Percentiles rank a stretch among this genome's conserved stretches.
Conservation (phyloP, 2,113 vertebrate species). For the Leucoraja erinaceus region DNA sequence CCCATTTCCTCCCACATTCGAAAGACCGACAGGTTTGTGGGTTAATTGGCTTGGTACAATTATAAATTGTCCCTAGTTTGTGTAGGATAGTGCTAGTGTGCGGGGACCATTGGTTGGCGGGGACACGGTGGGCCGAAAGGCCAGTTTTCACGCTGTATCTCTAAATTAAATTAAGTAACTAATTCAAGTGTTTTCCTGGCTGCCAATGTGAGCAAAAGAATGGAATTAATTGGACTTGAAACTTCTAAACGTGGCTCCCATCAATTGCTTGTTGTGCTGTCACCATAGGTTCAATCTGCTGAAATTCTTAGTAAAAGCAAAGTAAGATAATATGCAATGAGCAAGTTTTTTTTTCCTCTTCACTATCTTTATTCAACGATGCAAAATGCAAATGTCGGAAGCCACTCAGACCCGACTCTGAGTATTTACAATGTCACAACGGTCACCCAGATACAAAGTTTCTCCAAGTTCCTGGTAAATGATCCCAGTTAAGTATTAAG, state of each 20-base stretch:
- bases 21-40: too few relatives aligned
- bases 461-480: not conserved
- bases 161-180: not conserved
- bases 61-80: too few relatives aligned
- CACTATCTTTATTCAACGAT: not conserved
- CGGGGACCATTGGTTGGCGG: too few relatives aligned
- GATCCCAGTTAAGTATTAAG: not conserved
- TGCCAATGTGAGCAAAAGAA: not conserved
- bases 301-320: not conserved
- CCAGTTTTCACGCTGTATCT: too few relatives aligned
- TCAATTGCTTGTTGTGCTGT: not conserved
- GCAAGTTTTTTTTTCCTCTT: not conserved
- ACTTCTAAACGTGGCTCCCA: not conserved
- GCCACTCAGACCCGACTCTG: not conserved
- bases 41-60: too few relatives aligned
- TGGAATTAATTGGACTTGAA: not conserved
- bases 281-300: not conserved
- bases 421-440: not conserved
- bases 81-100: too few relatives aligned
- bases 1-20: too few relatives aligned
- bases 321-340: not conserved
- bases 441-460: not conserved
- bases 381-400: not conserved
- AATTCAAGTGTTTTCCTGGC: not conserved
- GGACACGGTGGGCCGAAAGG: too few relatives aligned